Base-by-base conservation (phyloP, 2,797 vertebrate species). In the Manis javanica region DNA sequence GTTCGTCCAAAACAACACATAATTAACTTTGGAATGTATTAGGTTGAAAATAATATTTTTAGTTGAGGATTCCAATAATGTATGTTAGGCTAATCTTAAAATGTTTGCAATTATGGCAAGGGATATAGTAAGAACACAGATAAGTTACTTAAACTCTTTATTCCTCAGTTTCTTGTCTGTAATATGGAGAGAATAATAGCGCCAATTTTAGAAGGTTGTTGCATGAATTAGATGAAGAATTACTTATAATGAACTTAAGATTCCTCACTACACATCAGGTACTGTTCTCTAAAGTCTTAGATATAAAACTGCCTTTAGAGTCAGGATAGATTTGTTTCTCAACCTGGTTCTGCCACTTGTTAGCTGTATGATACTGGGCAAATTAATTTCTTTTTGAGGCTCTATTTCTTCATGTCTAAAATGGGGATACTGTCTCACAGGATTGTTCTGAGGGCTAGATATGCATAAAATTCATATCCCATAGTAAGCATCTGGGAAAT, bases 401-500 rank as follows among this genome's bases (percentile, higher is more conserved):
- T 92, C 39, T 87, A 24, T 75, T 83, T 84, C 85, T 87, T 90
- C 71, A 83, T 72, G n/a, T 81, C 49, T 78, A 86, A 95, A 89
- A 79, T 69, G 53, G 46, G 51, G 26, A 82, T 79, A 69, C 19
- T 63, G 53, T 19, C 13, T 46, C 75, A 88, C 34, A 92, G 85
- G 57, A 81, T n/a, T 91, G 53, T 91, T 75, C 68, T 85, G 37
- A 87, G 78, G 68, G 26, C 49, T 92, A 83, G 24, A 53, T 79
- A 42, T n/a, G 14, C 90, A 34, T 93, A 92, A 97, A 95, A 79
- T 87, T 64, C 69, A 78, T 95, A 90, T 46, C 69, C 87, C 42
- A 90, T 21, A 68, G 69, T 77, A 78, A 83, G 26, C 34, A 90
- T 31, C 39, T 95, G 63, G 57, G 42, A 95, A 94, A 77, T 90